Evolutionary conservation across 2,888 invertebrate species (phyloP), one percentile per base, ranked within the genome.

Genomic region (Anticlea derivata): DNA sequence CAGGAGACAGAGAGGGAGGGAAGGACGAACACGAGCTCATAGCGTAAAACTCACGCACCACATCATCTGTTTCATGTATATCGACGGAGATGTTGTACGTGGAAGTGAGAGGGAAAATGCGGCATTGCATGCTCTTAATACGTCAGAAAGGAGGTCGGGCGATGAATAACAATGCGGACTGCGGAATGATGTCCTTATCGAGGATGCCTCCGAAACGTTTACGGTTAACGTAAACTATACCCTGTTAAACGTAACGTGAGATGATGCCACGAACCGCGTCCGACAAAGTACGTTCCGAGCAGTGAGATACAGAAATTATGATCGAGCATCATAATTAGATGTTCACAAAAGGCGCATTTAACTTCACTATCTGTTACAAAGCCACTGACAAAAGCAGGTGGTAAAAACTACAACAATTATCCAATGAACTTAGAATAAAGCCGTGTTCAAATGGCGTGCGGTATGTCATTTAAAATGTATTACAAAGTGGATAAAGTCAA

Each of bases 151-250:
- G 86, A 86, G 87, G 87, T 86, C 87, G 86, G 72, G 71, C 72
- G 81, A 85, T 86, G 87, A 89, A 87, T 86, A 87, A 87, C 87
- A 87, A 88, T 89, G 89, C 89, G 85, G 86, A 87, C 84, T 88
- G 87, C 89, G 88, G 86, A 85, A 81, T 80, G 78, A 82, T 83
- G 85, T 86, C 86, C 86, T 84, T 79, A 81, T 68, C 70, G 78
- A 78, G 75, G 69, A 70, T 63, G 64, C 59, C 66, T 59, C 66
- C 53, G 56, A 58, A 41, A 64, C 58, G 54, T 54, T 58, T 46
- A 59, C 53, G 44, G 23, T 7, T 12, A 12, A 11, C 41, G 41
- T 12, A 23, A 27, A 34, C 33, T 34, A 29, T 12, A 22, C 48
- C 7, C 33, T 17, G 37, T 38, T 38, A 3, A 17, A 3, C 2